Base-by-base conservation (phyloP, 1,140 invertebrate genomes). In the Hypothenemus hampei region DNA sequence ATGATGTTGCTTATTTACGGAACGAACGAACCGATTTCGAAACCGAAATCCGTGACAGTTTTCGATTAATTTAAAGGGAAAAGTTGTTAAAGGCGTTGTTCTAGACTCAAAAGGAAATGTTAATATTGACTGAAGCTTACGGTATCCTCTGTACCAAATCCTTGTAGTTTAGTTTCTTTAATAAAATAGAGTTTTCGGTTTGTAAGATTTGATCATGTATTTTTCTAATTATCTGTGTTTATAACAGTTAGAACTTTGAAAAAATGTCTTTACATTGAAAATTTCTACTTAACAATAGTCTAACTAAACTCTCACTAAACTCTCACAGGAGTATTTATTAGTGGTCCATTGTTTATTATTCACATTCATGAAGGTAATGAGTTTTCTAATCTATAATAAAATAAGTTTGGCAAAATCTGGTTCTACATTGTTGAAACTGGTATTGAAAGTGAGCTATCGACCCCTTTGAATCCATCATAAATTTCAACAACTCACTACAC, bases 41-140 rank as follows among this genome's bases (percentile, higher is more conserved):
- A 11, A 23, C 13, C 23, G 31, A 20, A 21, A 24, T 44, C 22
- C 4, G 41, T 15, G 41, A 44, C 41, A 26, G 20, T 37, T 44
- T 21, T 24, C 41, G 41, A 44, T 44, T 44, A 24, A 44, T 44
- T 23, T 44, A 44, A 44, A 44, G 22, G 26, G 41, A 37, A 37
- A 44, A 44, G 41, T 44, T 44, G 41, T 44, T 44, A 24, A 24
- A 44, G 41, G 22, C 41, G 22, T 44, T 44, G 21, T 23, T 24
- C 21, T 44, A 26, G 26, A 44, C 41, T 44, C 26, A 44, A n/a
- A 15, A 44, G 41, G 41, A 44, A 44, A 44, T 26, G 41, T 44
- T 44, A 44, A 44, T 44, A 44, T 44, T 44, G 41, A 44, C 41
- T 24, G n/a, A 23, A 16, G 41, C 41, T 23, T n/a, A n/a, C 18